These are phyloP conservation scores for Lucilia cuprina DNA, from an alignment of 1,140 invertebrate genomes.

Conservation along the genomic window DNA sequence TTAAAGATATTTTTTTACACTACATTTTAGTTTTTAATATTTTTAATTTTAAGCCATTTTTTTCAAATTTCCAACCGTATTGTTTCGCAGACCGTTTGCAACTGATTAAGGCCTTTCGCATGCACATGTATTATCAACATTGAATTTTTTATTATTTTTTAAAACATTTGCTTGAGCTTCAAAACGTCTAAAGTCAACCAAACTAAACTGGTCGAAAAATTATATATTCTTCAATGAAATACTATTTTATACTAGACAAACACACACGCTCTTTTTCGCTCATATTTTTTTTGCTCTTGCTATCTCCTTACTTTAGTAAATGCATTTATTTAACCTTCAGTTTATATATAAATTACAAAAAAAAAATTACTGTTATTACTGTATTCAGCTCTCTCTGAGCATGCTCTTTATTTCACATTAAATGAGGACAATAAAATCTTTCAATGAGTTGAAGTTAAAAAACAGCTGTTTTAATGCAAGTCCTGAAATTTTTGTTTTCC, in stretches of 20 bases:
- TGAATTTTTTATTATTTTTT: constrained; percentile 4
- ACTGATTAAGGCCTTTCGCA: constrained; percentile 11
- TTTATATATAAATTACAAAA: not conserved
- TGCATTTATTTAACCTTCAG: not conserved
- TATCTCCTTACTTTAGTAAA: not conserved
- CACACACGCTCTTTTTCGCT: not conserved
- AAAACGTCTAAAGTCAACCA: not conserved
- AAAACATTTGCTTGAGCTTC: not conserved
- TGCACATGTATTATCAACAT: constrained; percentile 26
- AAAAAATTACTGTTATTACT: not conserved
- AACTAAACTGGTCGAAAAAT: constrained; percentile 6
- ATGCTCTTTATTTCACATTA: not conserved
- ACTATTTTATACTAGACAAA: not conserved
- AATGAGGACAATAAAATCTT: not conserved
- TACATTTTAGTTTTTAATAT: not conserved
- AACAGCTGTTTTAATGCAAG: constrained; percentile 29
- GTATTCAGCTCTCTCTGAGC: not conserved
- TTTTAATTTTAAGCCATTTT: not conserved
- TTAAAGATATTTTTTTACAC: not conserved
- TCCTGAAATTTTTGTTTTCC: not conserved
- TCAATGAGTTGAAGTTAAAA: not conserved
- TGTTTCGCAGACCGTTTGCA: constrained; percentile 9
- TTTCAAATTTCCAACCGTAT: not conserved
- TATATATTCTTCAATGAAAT: constrained; percentile 25
- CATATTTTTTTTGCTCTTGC: not conserved